Conservation (phyloP, 1,140 invertebrate species). For the Tetranychus urticae region DNA sequence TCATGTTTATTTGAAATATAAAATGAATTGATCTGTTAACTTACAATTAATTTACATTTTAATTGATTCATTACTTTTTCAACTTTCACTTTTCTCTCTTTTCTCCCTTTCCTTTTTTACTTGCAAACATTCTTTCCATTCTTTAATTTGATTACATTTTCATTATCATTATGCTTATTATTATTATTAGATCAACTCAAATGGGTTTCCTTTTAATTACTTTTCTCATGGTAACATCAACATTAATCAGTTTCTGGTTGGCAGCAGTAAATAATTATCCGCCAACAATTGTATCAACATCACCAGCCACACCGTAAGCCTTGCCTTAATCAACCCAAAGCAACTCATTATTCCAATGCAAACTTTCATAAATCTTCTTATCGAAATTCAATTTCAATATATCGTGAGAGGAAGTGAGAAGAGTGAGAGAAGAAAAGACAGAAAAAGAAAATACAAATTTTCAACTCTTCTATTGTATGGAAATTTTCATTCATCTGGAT, state of each 20-base stretch:
- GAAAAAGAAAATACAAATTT: too few species aligned
- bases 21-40: background rate
- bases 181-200: background rate
- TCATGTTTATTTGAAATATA: too few species aligned
- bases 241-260: background rate
- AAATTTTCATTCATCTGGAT: too few species aligned
- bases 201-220: background rate
- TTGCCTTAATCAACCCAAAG: background rate
- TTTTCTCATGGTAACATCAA: background rate
- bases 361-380: too few species aligned
- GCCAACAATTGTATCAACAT: slow-evolving; percentile 3
- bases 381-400: too few species aligned
- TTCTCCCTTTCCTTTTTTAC: too few species aligned
- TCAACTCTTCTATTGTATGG: too few species aligned
- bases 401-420: too few species aligned
- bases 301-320: slow-evolving; percentile 1
- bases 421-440: too few species aligned
- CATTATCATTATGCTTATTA: background rate
- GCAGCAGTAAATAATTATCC: background rate
- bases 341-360: too few species aligned
- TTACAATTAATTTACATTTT: background rate
- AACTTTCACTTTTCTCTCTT: background rate
- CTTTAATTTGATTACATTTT: background rate
- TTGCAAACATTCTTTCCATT: too few species aligned
- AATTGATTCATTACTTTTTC: background rate